Percentiles rank a stretch among this genome's conserved stretches.
These are phyloP conservation scores for Atrichornis clamosus DNA, from an alignment of 2,113 vertebrate species.

Conservation along the genomic window DNA sequence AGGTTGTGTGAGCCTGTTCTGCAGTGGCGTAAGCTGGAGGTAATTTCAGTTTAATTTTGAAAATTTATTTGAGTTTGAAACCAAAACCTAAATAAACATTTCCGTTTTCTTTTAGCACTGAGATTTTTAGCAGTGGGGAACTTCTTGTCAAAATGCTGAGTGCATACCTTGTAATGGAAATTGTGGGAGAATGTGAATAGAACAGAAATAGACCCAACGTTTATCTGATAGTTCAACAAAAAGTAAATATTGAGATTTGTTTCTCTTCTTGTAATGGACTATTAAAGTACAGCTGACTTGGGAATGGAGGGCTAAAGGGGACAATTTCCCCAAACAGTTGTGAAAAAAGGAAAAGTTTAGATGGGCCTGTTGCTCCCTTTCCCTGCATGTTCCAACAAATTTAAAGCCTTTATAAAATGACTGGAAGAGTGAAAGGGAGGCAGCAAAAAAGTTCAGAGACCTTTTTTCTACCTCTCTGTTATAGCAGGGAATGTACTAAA, in stretches of 20 bases:
- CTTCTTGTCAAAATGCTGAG: constrained; percentile 24
- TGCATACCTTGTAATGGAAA: constrained; percentile 57
- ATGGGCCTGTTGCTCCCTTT: not conserved
- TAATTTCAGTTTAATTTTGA: not conserved
- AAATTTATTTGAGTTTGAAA: not conserved
- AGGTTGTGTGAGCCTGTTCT: not conserved
- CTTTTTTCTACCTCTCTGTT: not conserved
- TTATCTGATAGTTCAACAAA: constrained; percentile 50
- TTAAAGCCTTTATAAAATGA: not conserved
- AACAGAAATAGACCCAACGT: constrained; percentile 60
- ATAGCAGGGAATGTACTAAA: not conserved
- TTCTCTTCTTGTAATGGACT: constrained; percentile 43
- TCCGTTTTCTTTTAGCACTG: not conserved
- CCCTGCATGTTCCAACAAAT: not conserved
- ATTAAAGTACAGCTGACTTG: constrained; percentile 25
- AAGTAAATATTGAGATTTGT: constrained; percentile 65
- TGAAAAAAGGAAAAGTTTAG: not conserved
- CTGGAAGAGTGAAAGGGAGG: not conserved
- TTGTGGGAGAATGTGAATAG: constrained; percentile 51
- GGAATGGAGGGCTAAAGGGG: not conserved
- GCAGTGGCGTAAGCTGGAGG: not conserved
- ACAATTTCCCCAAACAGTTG: not conserved
- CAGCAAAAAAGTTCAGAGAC: not conserved
- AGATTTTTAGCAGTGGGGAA: not conserved
- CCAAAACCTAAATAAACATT: not conserved